Percentiles rank a stretch among this genome's conserved stretches.
Conservation (phyloP, 2,113 vertebrate species). For the Illadopsis cleaveri region DNA sequence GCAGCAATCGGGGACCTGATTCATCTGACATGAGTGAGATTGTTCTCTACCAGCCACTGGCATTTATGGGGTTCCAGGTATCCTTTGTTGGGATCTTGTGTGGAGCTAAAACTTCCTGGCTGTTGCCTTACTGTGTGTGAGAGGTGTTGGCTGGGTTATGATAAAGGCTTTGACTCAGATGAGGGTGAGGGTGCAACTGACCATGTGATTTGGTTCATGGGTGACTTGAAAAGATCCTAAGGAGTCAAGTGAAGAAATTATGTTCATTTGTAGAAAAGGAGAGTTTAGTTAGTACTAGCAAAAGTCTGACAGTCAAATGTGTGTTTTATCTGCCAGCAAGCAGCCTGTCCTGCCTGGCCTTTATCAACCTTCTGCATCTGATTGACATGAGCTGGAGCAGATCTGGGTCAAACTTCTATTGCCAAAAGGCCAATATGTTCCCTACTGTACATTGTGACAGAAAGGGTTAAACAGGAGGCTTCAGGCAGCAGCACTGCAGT, state of each 20-base stretch:
- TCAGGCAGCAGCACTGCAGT: neutral
- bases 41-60: neutral
- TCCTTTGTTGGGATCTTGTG: neutral
- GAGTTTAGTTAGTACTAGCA: neutral
- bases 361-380: neutral
- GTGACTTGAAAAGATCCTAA: neutral
- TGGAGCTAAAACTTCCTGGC: neutral
- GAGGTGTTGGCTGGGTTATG: neutral
- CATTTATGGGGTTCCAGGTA: neutral
- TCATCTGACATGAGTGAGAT: neutral
- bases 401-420: neutral
- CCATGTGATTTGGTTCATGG: accelerated
- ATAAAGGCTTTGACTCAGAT: neutral
- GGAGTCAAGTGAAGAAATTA: neutral
- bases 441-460: neutral
- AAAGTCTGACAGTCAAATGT: neutral
- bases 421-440: neutral
- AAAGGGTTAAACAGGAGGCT: constrained; percentile 15
- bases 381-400: neutral
- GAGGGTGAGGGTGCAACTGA: neutral
- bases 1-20: neutral
- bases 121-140: neutral
- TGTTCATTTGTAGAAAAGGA: neutral
- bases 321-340: neutral
- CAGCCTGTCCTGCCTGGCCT: neutral